Conservation (phyloP, 92 coral and sea anemone genomes). For the Umimayanthus kanabou region DNA sequence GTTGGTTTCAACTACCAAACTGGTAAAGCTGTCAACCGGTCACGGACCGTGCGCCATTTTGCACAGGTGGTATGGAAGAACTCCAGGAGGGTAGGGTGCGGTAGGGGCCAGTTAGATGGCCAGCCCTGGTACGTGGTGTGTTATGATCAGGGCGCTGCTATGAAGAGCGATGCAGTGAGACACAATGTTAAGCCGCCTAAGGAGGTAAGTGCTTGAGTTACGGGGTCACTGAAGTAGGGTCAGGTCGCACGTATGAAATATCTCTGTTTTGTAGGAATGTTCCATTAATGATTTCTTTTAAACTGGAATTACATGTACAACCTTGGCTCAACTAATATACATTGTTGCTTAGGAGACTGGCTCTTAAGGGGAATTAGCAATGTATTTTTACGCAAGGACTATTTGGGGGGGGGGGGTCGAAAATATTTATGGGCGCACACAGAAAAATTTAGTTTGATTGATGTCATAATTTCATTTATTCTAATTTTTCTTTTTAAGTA, state of each 20-base stretch:
- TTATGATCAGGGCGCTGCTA: slow-evolving; percentile 21
- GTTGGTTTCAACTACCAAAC: background rate
- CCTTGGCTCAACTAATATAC: too few relatives aligned
- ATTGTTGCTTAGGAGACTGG: too few relatives aligned
- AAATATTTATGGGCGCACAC: too few relatives aligned
- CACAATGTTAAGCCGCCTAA: slow-evolving; percentile 12
- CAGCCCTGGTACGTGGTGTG: slow-evolving; percentile 30
- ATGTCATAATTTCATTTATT: too few relatives aligned
- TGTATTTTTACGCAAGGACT: too few relatives aligned
- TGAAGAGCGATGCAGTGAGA: slow-evolving; percentile 6
- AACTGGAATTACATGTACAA: background rate
- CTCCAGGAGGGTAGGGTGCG: slow-evolving; percentile 17
- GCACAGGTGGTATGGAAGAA: slow-evolving; percentile 24
- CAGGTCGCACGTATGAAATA: background rate
- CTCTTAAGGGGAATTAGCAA: too few relatives aligned
- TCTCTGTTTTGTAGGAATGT: background rate
- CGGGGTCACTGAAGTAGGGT: too few relatives aligned
- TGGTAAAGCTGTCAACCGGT: background rate
- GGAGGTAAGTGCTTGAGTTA: background rate
- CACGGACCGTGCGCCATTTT: slow-evolving; percentile 29
- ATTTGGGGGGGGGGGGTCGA: too few relatives aligned
- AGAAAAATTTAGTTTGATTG: too few relatives aligned
- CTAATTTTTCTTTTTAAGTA: too few relatives aligned
- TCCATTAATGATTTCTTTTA: background rate
- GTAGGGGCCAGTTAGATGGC: slow-evolving; percentile 1